Evolutionary conservation across 2,113 vertebrate species (phyloP).

Genomic region (Prunella himalayana): DNA sequence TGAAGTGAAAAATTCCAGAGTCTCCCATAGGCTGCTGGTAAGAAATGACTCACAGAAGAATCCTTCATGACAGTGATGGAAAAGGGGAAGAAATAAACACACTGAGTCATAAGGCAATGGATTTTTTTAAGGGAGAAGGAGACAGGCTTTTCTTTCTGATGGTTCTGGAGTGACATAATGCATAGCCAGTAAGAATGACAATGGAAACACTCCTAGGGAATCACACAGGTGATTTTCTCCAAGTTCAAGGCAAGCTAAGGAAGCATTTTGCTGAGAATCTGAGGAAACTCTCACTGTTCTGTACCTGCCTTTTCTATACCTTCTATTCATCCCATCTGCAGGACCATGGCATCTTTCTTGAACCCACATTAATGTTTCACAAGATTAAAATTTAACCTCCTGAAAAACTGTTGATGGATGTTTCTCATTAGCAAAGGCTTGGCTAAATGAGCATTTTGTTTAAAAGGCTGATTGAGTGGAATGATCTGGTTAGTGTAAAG

Average conservation of each 20-base stretch:
- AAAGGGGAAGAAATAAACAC: background rate
- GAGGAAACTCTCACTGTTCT: background rate
- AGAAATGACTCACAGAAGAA: background rate
- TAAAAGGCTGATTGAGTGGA: background rate
- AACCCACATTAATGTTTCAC: background rate
- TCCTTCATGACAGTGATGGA: background rate
- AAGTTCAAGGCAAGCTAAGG: background rate
- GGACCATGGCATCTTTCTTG: background rate
- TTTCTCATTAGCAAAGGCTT: background rate
- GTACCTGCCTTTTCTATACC: background rate
- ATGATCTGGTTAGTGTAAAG: background rate
- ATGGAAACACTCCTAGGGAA: background rate
- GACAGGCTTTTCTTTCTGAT: background rate
- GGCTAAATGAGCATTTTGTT: background rate
- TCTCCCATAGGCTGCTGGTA: background rate
- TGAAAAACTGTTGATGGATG: background rate
- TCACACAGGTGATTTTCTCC: background rate
- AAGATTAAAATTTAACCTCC: background rate
- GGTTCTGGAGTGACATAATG: background rate
- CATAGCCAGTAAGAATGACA: background rate
- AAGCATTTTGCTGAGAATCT: rapidly evolving
- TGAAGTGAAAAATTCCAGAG: background rate
- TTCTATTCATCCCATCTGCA: background rate
- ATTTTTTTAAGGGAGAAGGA: background rate
- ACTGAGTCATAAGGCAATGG: background rate